Conservation (phyloP, 2,888 invertebrate genomes). For the Pandemis heparana region DNA sequence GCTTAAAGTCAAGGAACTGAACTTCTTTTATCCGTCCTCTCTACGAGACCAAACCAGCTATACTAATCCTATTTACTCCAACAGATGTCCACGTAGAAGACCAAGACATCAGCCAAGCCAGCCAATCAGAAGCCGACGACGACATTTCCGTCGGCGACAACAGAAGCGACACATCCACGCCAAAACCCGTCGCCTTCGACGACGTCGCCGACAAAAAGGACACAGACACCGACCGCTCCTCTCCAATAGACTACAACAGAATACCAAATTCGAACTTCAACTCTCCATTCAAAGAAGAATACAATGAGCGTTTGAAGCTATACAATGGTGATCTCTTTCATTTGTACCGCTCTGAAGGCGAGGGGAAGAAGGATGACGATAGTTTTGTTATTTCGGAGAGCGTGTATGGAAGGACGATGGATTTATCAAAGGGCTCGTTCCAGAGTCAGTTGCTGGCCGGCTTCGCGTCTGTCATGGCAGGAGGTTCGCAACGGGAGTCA, state of each 20-base stretch:
- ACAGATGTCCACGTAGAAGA: slow-evolving; percentile 65
- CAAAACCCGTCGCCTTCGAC: slow-evolving; percentile 54
- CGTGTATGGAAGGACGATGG: slow-evolving; percentile 77
- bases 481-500: slow-evolving; percentile 69
- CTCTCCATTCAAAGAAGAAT: slow-evolving; percentile 75
- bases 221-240: slow-evolving; percentile 59
- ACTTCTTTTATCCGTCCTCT: no score
- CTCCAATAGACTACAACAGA: slow-evolving; percentile 68
- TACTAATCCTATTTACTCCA: slow-evolving; percentile 45
- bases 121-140: slow-evolving; percentile 71
- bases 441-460: slow-evolving; percentile 78
- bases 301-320: slow-evolving; percentile 69
- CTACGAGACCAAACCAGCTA: neutral
- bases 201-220: slow-evolving; percentile 53
- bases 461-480: slow-evolving; percentile 78
- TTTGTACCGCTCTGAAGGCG: slow-evolving; percentile 70
- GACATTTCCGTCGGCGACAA: slow-evolving; percentile 81
- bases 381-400: slow-evolving; percentile 66
- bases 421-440: slow-evolving; percentile 74
- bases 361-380: slow-evolving; percentile 65
- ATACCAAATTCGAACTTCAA: slow-evolving; percentile 67
- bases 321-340: slow-evolving; percentile 78
- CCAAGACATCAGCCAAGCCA: slow-evolving; percentile 63
- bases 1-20: no score
- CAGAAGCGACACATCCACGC: slow-evolving; percentile 75